These are phyloP conservation scores for Anthrax anthrax DNA, from an alignment of 2,888 invertebrate genomes.

Conservation along the genomic window DNA sequence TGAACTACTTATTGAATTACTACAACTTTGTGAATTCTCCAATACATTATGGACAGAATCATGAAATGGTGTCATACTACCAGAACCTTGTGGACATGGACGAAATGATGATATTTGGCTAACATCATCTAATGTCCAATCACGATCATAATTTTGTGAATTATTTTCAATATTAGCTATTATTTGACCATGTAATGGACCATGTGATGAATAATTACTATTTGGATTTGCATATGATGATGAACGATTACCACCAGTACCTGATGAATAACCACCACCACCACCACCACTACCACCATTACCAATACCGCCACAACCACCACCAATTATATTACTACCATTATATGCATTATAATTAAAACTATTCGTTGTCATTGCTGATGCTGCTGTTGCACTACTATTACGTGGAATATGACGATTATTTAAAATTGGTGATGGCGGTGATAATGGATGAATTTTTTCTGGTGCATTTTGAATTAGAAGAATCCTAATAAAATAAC, in stretches of 20 bases:
- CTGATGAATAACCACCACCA: constrained; percentile 12
- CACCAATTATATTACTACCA: constrained; percentile 4
- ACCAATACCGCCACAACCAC: constrained; percentile 5
- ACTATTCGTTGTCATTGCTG: constrained; percentile 8
- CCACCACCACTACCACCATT: constrained; percentile 13
- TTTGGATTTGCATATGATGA: constrained; percentile 21
- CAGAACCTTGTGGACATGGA: constrained; percentile 34
- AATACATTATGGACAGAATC: constrained; percentile 34
- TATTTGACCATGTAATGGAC: constrained; percentile 33
- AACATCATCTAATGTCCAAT: constrained; percentile 33
- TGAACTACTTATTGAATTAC: constrained; percentile 31
- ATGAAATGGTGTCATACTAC: constrained; percentile 35
- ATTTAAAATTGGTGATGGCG: constrained; percentile 44
- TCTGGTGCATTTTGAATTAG: constrained; percentile 86
- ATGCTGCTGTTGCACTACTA: constrained; percentile 13
- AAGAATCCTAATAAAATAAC: constrained; percentile 52
- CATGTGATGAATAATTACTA: constrained; percentile 11
- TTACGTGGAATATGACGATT: constrained; percentile 16
- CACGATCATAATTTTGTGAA: constrained; percentile 34
- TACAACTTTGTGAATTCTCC: constrained; percentile 30
- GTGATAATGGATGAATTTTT: constrained; percentile 48
- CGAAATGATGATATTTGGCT: constrained; percentile 35
- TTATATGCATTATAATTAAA: constrained; percentile 12
- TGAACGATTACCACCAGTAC: constrained; percentile 5
- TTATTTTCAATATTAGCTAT: constrained; percentile 51